These are phyloP conservation scores for Notarius quadriscutis DNA, from an alignment of 2,113 vertebrate species.

Conservation along the genomic window DNA sequence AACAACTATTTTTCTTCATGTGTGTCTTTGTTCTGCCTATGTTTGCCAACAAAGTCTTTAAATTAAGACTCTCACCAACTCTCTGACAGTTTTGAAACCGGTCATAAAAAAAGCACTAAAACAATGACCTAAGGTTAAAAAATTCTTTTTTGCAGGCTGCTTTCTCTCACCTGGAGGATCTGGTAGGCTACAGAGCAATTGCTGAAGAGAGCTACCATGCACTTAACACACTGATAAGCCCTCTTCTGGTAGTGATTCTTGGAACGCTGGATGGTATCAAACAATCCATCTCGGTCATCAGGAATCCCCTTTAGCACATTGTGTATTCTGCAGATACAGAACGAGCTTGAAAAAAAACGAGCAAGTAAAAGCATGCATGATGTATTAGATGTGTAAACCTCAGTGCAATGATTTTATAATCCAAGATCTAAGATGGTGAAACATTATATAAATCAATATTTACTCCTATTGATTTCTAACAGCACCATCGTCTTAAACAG, in stretches of 20 bases:
- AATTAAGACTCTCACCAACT: neutral
- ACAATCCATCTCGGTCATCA: conserved; percentile 94
- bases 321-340: conserved; percentile 82
- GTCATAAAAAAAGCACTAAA: neutral
- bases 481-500: no score
- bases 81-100: neutral
- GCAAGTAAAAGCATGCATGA: neutral
- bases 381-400: no score
- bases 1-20: neutral
- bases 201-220: conserved; percentile 97
- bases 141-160: neutral
- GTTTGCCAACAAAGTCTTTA: neutral
- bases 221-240: conserved; percentile 98
- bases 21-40: neutral
- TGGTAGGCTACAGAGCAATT: conserved; percentile 98
- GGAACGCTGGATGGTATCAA: conserved; percentile 98
- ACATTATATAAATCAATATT: no score
- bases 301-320: conserved; percentile 98
- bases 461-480: no score
- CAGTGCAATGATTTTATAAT: no score
- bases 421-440: no score
- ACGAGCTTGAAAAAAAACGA: neutral
- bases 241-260: conserved; percentile 99
- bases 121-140: neutral
- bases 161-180: conserved; percentile 87